Base-by-base conservation (phyloP, 2,888 invertebrate genomes). In the Acanthosepion pharaonis region DNA sequence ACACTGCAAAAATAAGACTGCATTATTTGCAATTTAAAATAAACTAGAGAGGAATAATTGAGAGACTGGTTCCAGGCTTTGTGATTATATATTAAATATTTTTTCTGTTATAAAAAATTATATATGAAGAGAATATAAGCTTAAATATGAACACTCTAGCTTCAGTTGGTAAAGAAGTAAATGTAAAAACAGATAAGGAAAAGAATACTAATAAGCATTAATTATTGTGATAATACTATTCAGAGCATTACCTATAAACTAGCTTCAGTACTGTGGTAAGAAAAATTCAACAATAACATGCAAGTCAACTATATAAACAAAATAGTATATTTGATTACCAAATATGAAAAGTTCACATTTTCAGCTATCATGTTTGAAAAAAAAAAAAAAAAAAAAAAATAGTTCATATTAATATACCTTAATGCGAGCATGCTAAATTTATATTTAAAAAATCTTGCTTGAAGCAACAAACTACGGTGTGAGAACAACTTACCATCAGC, bases 401-500 rank as follows among this genome's bases (percentile, higher is more conserved):
- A 64, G 20, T 64, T 59, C 5, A 15, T 59, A 59, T 59, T 42
- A 42, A 42, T 42, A 42, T 1, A 42, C 42, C 42, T 42, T 42
- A 42, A 42, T 42, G 42, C 2, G 42, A 42, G 42, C 42, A 42
- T 42, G 42, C 42, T 42, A 42, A 42, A 42, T 42, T 42, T 42
- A 42, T 42, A 42, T 42, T 1, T 42, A 42, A 42, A 42, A 23
- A 59, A 59, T 59, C 59, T 59, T 59, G 25, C 25, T 64, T 25
- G 25, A 64, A 4, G 23, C 6, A 28, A 64, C 23, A 28, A 6
- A 28, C 3, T 42, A 42, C 3, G 42, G 42, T 42, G 42, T 42
- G 42, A 42, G 42, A 42, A 42, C 42, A 78, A 94, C 94, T 95
- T 96, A 98, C 98, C 96, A 98, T 98, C 95, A 97, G 97, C 95